Conservation (phyloP, 2,113 vertebrate genomes). For the Xenopus laevis region DNA sequence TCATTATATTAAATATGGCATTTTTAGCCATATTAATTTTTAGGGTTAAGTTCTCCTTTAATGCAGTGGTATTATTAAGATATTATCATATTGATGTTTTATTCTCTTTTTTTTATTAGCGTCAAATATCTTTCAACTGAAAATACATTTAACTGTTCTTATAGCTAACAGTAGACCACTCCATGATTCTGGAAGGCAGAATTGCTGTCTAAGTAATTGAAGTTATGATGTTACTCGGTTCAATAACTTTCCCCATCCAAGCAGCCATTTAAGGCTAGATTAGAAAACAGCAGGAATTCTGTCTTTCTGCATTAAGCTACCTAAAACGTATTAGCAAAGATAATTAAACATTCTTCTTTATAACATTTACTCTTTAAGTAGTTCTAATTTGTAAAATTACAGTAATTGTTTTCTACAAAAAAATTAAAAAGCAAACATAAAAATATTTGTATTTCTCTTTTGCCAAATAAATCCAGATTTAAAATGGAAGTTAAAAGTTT, state of each 20-base stretch:
- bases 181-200: constrained; percentile 8
- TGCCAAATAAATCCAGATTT: too few species aligned
- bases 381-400: constrained; percentile 45
- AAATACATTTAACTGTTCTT: background rate
- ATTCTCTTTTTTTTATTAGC: too few species aligned
- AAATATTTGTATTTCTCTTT: too few species aligned
- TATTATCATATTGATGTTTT: too few species aligned
- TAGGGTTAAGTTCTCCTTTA: too few species aligned
- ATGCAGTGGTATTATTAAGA: too few species aligned
- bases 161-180: background rate
- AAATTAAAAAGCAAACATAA: background rate
- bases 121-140: too few species aligned
- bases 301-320: constrained; percentile 37
- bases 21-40: too few species aligned
- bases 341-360: constrained; percentile 44
- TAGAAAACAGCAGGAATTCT: constrained; percentile 41
- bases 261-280: constrained; percentile 40
- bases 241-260: constrained; percentile 38
- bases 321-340: constrained; percentile 45
- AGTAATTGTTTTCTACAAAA: constrained; percentile 36
- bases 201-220: constrained; percentile 42
- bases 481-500: too few species aligned
- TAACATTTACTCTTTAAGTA: constrained; percentile 44
- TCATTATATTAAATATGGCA: too few species aligned
- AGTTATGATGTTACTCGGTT: constrained; percentile 43